phyloP scores from a whole-genome alignment of 2,797 vertebrate species.

The Anguilla marmorata region DNA sequence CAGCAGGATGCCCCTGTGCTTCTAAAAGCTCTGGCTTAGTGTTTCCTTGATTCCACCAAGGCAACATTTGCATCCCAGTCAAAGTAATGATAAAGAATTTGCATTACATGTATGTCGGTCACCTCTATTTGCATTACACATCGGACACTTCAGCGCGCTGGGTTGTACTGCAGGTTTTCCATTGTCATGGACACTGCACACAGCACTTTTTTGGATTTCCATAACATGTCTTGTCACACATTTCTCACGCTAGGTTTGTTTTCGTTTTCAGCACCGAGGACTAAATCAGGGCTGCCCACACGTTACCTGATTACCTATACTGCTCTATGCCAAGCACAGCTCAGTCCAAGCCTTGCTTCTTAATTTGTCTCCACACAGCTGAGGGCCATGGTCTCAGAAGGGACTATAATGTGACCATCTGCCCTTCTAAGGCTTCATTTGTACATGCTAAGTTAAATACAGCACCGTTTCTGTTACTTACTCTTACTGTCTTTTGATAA shows the following conservation, averaged over 20 bases:
- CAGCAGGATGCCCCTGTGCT: background rate
- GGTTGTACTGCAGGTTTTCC: background rate
- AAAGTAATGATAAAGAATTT: conserved; percentile 4
- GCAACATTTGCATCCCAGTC: background rate
- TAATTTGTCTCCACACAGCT: background rate
- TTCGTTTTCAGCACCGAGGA: background rate
- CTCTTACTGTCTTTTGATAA: no score
- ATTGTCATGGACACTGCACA: background rate
- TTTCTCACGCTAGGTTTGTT: background rate
- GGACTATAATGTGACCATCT: background rate
- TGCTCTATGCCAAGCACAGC: background rate
- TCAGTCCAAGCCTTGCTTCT: background rate
- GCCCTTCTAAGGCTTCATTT: background rate
- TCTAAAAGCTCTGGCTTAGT: background rate
- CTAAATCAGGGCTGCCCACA: background rate
- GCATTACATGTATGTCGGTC: background rate
- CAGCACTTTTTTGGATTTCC: background rate
- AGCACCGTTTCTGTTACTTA: background rate
- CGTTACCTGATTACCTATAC: background rate
- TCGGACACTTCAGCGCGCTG: background rate
- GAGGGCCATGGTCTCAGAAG: background rate
- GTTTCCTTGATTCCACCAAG: background rate
- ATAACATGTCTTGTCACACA: background rate
- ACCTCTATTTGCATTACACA: background rate
- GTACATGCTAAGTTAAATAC: background rate